Percentiles rank a stretch among this genome's conserved stretches.
Evolutionary conservation across 2,888 invertebrate genomes (phyloP).

Genomic region (Pollenia griseotomentosa): DNA sequence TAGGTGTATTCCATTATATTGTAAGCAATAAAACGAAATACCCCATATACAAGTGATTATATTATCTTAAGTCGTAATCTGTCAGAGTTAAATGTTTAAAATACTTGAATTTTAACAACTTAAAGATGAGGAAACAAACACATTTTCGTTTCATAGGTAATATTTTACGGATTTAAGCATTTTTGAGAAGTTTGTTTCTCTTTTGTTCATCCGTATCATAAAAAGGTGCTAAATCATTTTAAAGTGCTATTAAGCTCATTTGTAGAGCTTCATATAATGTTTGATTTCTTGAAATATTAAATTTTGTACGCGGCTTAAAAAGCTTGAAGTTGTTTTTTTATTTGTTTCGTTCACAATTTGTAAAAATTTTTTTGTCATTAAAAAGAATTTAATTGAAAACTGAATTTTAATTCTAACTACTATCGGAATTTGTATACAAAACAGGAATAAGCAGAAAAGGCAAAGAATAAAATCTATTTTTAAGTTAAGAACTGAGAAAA

Average conservation of each 20-base stretch:
- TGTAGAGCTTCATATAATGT: background rate
- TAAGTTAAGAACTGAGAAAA: too few relatives aligned
- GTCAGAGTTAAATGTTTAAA: background rate
- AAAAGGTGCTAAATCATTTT: conserved; percentile 28
- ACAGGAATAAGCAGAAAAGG: background rate
- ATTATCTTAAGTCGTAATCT: conserved; percentile 15
- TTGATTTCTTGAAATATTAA: background rate
- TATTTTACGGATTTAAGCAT: background rate
- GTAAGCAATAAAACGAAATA: conserved; percentile 14
- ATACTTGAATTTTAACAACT: background rate
- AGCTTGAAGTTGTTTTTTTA: background rate
- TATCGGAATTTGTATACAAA: background rate
- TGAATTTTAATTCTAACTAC: background rate
- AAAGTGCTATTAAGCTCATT: conserved; percentile 21
- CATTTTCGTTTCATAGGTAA: background rate
- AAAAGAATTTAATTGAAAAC: background rate
- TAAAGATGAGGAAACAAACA: conserved; percentile 1
- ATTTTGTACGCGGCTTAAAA: background rate
- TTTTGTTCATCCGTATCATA: background rate
- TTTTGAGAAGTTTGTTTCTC: background rate
- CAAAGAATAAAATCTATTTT: background rate
- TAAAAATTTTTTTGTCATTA: conserved; percentile 4
- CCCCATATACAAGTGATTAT: conserved; percentile 10
- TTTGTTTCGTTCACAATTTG: background rate
- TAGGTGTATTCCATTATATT: background rate